Percentiles rank a stretch among this genome's conserved stretches.
These are phyloP conservation scores for Triplophysa bombifrons DNA, from an alignment of 2,797 vertebrate genomes.

Conservation along the genomic window DNA sequence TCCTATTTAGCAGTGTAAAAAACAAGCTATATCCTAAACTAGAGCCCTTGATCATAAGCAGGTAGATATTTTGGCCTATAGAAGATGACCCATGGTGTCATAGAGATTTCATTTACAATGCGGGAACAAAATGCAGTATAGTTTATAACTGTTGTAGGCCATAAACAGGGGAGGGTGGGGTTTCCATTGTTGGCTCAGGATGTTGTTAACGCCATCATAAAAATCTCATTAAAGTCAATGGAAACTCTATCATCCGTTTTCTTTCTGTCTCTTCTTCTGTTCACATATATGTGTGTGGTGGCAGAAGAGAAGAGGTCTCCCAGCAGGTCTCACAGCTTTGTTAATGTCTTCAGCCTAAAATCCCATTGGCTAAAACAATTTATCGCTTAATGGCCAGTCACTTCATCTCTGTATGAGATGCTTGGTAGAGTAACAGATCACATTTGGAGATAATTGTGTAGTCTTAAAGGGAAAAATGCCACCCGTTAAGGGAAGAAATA, in stretches of 20 bases:
- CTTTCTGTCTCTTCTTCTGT: neutral
- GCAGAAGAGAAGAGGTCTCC: neutral
- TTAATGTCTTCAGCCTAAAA: constrained; percentile 19
- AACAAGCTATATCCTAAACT: no score
- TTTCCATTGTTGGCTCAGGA: neutral
- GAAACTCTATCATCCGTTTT: neutral
- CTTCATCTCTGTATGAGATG: constrained; percentile 3
- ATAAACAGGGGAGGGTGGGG: neutral
- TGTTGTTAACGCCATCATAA: constrained; percentile 3
- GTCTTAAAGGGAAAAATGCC: neutral
- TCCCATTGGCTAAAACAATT: constrained; percentile 9
- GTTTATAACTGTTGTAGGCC: neutral
- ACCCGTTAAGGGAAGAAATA: neutral
- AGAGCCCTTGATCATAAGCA: neutral
- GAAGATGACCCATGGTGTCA: neutral
- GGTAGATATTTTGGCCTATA: neutral
- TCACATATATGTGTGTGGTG: neutral
- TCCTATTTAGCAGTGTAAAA: no score
- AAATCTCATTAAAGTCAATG: neutral
- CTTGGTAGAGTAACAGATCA: constrained; percentile 17
- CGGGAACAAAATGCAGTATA: constrained; percentile 4
- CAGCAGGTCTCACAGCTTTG: constrained; percentile 14
- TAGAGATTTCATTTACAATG: constrained; percentile 1
- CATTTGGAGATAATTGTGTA: constrained; percentile 9
- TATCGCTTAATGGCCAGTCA: constrained; percentile 10